Conservation (phyloP, 2,888 invertebrate genomes). For the Leucozona laternaria region DNA sequence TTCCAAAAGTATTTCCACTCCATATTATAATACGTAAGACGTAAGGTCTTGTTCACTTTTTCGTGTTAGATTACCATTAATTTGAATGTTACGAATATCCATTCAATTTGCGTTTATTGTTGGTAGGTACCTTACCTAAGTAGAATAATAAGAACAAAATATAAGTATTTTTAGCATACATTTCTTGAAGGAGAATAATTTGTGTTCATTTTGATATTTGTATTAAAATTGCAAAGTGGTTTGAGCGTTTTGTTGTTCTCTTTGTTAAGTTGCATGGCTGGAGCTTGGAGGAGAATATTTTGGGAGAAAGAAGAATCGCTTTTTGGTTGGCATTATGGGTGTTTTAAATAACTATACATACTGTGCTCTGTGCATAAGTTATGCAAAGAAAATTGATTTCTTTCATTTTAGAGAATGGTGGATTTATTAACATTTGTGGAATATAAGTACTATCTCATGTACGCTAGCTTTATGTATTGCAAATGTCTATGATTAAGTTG, state of each 20-base stretch:
- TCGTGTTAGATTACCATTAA: constrained; percentile 1
- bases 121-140: too few relatives aligned
- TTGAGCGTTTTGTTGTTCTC: neutral
- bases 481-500: neutral
- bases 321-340: neutral
- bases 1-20: neutral
- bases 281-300: neutral
- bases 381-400: neutral
- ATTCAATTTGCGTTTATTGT: neutral
- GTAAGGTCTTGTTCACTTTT: neutral
- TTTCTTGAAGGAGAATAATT: neutral
- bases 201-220: constrained; percentile 1
- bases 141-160: neutral
- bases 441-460: neutral
- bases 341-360: neutral
- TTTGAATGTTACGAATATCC: neutral
- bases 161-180: neutral
- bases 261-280: neutral
- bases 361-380: neutral
- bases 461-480: neutral
- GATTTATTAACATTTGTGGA: neutral
- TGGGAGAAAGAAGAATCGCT: neutral
- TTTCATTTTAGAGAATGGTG: neutral
- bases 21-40: neutral
- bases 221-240: constrained; percentile 2